Evolutionary conservation across 2,888 invertebrate species (phyloP), one percentile per base, ranked within the genome.

Genomic region (Spialia ferax): DNA sequence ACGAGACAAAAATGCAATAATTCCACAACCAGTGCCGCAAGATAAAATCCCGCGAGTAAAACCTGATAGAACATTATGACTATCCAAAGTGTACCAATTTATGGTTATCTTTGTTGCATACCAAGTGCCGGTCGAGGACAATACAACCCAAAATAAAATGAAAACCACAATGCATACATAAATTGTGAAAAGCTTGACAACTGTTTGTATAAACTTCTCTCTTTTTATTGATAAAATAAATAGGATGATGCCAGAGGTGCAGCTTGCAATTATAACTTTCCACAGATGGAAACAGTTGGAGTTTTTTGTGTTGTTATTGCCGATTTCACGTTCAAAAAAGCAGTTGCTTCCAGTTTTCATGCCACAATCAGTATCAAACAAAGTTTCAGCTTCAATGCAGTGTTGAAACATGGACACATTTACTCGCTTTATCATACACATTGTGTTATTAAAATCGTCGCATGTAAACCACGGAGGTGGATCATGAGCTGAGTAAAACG

Each of bases 381-480:
- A 70, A 11, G 71, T 68, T 76, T 87, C 86, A 32, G 89, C 83
- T 79, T 91, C 90, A 55, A 93, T 64, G 65, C 92, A 93, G 70
- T 88, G 87, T 81, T 93, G 91, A 71, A 88, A 92, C 69, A 85
- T 75, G 0, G 92, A 87, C 0, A 89, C 77, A 62, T 93, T 89
- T 0, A 87, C 66, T 52, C 84, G 77, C 77, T 93, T 93, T 10
- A 92, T 87, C 89, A 93, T 91, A 75, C 93, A 93, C 71, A 81
- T 84, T 11, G 74, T 66, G 29, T 74, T 73, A 50, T 80, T 80
- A 59, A 78, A 89, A n/a, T 85, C 85, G 0, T 85, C 83, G 69
- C 93, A 93, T 1, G 80, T 77, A 55, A 80, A 82, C 93, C 93
- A 93, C 0, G 93, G 91, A 1, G 90, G 90, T 1, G 86, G 83